Evolutionary conservation across 2,113 vertebrate species (phyloP).

Genomic region (Petaurus breviceps): DNA sequence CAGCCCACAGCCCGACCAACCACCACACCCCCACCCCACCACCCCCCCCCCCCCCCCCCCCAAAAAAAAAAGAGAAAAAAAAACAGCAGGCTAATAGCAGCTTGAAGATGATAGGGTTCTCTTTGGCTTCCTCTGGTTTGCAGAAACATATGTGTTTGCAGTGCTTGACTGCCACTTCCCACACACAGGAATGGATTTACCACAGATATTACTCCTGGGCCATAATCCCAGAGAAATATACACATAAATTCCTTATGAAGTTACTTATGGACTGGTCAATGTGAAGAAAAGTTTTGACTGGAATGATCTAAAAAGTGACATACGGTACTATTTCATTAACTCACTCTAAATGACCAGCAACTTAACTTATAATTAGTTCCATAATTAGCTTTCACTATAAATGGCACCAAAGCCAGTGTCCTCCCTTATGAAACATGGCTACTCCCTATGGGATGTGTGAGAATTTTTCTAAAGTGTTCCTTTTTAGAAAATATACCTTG

Average conservation of each 20-base stretch:
- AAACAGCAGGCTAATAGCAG: not conserved
- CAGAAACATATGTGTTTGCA: not conserved
- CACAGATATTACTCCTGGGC: not conserved
- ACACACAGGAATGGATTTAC: not conserved
- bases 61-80: not conserved
- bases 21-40: too few relatives aligned
- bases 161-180: not conserved
- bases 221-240: constrained; percentile 9
- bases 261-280: not conserved
- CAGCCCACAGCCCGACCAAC: too few relatives aligned
- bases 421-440: not conserved
- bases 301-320: not conserved
- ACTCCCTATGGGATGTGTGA: not conserved
- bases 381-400: not conserved
- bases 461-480: not conserved
- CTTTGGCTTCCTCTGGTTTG: not conserved
- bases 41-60: too few relatives aligned
- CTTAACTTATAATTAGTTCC: constrained; percentile 8
- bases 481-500: not conserved
- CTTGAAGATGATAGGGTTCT: not conserved
- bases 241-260: not conserved
- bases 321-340: constrained; percentile 1
- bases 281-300: constrained; percentile 18
- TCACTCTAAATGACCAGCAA: not conserved
- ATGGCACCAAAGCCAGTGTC: not conserved